Evolutionary conservation across 2,113 vertebrate species (phyloP), one percentile per base, ranked within the genome.

Genomic region (Sander vitreus): DNA sequence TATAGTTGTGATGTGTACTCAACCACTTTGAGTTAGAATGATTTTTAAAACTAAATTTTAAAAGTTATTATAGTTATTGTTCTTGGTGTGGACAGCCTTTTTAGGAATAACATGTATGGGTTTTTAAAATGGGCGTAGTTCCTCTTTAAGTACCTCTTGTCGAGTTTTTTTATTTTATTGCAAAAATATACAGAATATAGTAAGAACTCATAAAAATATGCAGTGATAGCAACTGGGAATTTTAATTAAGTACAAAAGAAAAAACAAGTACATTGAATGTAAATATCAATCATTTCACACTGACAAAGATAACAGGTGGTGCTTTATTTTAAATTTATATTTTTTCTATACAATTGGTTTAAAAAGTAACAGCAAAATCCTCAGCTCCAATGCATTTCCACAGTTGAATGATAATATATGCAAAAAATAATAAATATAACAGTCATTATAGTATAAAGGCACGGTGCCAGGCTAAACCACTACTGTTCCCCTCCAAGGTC

Each of bases 371-470:
- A 48, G 50, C 14, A 55, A 23, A 45, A 3, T 50, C 1, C 1
- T 68, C 25, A 69, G 19, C 50, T 78, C 67, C 50, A 81, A 25
- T 53, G 10, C 23, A 65, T 66, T 33, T 23, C 19, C 48, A 71
- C 54, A 73, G 53, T n/a, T 58, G 1, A 7, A 82, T 19, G 9
- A 73, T 53, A 55, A 82, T 9, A 60, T 68, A 50, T 51, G 55
- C 15, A 81, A 75, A 73, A 78, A 71, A 63, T 19, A 85, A 85
- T 87, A 79, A 90, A 85, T 85, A 88, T 12, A 65, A 83, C 12
- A 47, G 14, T 76, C 9, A 21, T 45, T 21, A 54, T 55, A 5
- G 15, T 47, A 63, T 19, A 47, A 66, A 76, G 73, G 75, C 57
- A 88, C 69, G 23, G 54, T 1, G 6, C 4, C 45, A 58, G 73